Evolutionary conservation across 2,888 invertebrate genomes (phyloP).

Genomic region (Cephus rjabovi): DNA sequence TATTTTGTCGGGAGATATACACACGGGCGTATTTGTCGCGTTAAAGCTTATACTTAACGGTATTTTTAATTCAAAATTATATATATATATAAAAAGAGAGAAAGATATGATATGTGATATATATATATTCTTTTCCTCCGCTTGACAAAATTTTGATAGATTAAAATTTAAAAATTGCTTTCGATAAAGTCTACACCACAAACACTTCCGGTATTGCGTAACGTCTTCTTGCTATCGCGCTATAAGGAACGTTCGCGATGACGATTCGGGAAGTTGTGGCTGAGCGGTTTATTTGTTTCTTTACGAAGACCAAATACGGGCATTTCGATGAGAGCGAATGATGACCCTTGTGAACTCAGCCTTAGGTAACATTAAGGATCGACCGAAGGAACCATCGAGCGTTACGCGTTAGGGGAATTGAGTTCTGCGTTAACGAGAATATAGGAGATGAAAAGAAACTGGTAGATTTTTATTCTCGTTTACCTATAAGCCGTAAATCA

Average conservation of each 20-base stretch:
- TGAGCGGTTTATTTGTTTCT: background rate
- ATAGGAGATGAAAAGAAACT: background rate
- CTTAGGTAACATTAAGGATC: background rate
- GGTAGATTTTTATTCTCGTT: background rate
- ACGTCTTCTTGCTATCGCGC: background rate
- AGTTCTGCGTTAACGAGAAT: background rate
- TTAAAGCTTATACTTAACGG: background rate
- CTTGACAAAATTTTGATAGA: background rate
- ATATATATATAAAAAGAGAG: too few species aligned
- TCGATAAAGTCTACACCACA: background rate
- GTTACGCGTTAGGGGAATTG: background rate
- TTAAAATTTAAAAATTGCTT: background rate
- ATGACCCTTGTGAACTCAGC: background rate
- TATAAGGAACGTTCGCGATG: background rate
- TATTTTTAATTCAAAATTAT: too few species aligned
- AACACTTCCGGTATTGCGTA: background rate
- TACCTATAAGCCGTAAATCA: background rate
- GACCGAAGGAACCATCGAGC: background rate
- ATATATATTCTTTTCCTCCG: too few species aligned
- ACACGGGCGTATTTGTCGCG: constrained; percentile 4
- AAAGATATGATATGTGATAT: too few species aligned
- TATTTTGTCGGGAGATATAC: constrained; percentile 21
- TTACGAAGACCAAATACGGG: background rate
- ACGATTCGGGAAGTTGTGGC: background rate
- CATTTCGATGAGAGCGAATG: background rate